These are phyloP conservation scores for Astropecten irregularis DNA, from an alignment of 53 echinoderm and acorn worm species.

Conservation along the genomic window DNA sequence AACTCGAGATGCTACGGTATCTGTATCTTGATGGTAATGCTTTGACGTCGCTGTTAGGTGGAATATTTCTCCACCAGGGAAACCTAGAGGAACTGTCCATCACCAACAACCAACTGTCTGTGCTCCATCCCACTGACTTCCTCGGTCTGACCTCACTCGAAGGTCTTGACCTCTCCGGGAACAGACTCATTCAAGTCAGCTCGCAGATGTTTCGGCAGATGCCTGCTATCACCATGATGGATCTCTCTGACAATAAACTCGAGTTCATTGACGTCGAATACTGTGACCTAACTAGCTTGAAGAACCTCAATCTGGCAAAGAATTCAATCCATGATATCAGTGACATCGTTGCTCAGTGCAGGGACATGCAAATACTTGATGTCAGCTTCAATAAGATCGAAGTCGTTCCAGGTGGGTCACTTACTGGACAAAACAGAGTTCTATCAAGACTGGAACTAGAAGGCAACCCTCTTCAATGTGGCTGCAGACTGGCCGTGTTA, in stretches of 20 bases:
- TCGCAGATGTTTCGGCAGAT: conserved; percentile 11
- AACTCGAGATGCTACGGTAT: conserved; percentile 7
- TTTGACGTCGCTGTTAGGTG: conserved; percentile 35
- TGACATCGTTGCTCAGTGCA: conserved; percentile 6
- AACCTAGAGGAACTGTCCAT: conserved; percentile 7
- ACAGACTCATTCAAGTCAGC: conserved; percentile 2
- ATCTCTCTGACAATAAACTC: conserved; percentile 5
- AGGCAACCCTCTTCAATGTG: conserved; percentile 87
- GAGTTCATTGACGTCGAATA: neutral
- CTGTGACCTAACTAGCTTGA: neutral
- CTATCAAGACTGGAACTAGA: conserved; percentile 64
- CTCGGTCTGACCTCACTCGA: conserved; percentile 11
- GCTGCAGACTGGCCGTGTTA: conserved; percentile 62
- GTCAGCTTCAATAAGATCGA: conserved; percentile 15
- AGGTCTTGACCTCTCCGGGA: conserved; percentile 22
- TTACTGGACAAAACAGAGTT: neutral
- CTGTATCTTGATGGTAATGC: conserved; percentile 28
- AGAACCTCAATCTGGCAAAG: neutral
- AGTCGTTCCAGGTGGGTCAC: neutral
- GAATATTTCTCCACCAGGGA: neutral
- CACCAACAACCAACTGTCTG: conserved; percentile 1
- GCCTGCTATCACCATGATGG: neutral
- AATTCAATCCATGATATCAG: conserved; percentile 14
- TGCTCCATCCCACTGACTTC: conserved; percentile 12
- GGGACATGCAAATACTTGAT: neutral